Evolutionary conservation across 2,888 invertebrate genomes (phyloP).

Genomic region (Arge pagana): DNA sequence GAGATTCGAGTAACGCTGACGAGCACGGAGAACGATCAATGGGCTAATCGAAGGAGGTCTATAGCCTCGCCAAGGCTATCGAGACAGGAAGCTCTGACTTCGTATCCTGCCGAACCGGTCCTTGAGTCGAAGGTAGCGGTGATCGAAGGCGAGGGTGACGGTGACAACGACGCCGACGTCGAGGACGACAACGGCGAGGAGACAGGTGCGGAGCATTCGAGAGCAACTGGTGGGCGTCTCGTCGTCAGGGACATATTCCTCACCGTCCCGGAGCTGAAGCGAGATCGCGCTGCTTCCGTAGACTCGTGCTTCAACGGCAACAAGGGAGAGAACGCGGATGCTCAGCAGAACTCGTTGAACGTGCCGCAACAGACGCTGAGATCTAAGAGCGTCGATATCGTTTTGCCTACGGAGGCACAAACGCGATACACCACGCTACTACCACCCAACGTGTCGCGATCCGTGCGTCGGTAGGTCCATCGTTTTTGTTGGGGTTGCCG

Average conservation of each 20-base stretch:
- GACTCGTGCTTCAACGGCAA: slow-evolving; percentile 82
- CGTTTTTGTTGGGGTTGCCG: background rate
- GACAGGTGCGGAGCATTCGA: background rate
- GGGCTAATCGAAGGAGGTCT: slow-evolving; percentile 65
- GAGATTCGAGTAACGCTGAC: slow-evolving; percentile 30
- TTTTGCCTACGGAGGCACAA: slow-evolving; percentile 83
- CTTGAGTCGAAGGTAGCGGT: slow-evolving; percentile 24
- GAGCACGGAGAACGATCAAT: slow-evolving; percentile 22
- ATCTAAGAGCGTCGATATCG: slow-evolving; percentile 86
- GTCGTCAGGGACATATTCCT: slow-evolving; percentile 75
- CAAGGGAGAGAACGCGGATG: slow-evolving; percentile 58
- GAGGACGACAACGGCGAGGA: slow-evolving; percentile 53
- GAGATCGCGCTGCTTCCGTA: slow-evolving; percentile 85
- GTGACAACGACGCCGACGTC: slow-evolving; percentile 52
- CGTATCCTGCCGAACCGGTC: slow-evolving; percentile 57
- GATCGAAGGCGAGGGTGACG: slow-evolving; percentile 36
- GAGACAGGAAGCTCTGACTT: slow-evolving; percentile 82
- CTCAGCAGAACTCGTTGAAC: slow-evolving; percentile 67
- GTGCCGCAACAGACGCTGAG: slow-evolving; percentile 75
- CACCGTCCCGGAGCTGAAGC: slow-evolving; percentile 80
- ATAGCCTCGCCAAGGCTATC: slow-evolving; percentile 64
- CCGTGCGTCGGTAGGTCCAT: slow-evolving; percentile 58
- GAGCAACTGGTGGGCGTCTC: slow-evolving; percentile 6
- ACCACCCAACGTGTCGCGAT: slow-evolving; percentile 44
- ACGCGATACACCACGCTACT: slow-evolving; percentile 81